These are phyloP conservation scores for Holacanthella duospinosa DNA, from an alignment of 2,888 invertebrate genomes.

Conservation along the genomic window DNA sequence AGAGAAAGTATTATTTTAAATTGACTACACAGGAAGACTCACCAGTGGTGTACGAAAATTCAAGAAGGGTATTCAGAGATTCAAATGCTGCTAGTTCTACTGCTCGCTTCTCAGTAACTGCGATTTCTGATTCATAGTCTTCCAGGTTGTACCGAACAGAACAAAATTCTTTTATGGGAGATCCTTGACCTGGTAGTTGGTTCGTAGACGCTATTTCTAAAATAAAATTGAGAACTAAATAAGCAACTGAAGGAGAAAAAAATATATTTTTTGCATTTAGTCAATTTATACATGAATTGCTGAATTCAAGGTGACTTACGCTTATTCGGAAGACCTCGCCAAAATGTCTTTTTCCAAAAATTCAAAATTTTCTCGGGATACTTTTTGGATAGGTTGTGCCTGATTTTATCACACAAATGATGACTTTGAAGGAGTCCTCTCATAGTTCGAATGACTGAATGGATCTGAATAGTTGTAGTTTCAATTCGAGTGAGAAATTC, in stretches of 20 bases:
- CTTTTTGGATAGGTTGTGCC: constrained; percentile 14
- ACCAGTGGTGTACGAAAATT: constrained; percentile 23
- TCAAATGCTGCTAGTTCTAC: constrained; percentile 17
- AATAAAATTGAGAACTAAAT: too few relatives aligned
- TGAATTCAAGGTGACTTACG: background rate
- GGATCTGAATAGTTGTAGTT: constrained; percentile 10
- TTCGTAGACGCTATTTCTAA: too few relatives aligned
- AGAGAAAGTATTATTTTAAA: background rate
- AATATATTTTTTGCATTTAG: background rate
- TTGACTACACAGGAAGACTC: constrained; percentile 10
- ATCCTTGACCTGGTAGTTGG: too few relatives aligned
- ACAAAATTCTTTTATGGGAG: background rate
- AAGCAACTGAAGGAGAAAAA: background rate
- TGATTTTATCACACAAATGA: constrained; percentile 19
- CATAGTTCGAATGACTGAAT: constrained; percentile 8
- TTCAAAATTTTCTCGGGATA: constrained; percentile 17
- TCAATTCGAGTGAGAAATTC: constrained; percentile 7
- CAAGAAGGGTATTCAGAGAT: constrained; percentile 22
- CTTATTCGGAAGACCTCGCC: constrained; percentile 7
- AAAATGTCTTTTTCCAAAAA: constrained; percentile 17
- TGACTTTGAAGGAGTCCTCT: constrained; percentile 14
- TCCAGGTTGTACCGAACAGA: background rate
- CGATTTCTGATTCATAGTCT: background rate
- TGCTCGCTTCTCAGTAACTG: constrained; percentile 7
- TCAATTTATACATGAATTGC: background rate